A percentile compares a stretch with the other conserved stretches of the same genome.
These are phyloP conservation scores for Corythornis leucogaster DNA, from an alignment of 2,797 vertebrate species.

Conservation along the genomic window DNA sequence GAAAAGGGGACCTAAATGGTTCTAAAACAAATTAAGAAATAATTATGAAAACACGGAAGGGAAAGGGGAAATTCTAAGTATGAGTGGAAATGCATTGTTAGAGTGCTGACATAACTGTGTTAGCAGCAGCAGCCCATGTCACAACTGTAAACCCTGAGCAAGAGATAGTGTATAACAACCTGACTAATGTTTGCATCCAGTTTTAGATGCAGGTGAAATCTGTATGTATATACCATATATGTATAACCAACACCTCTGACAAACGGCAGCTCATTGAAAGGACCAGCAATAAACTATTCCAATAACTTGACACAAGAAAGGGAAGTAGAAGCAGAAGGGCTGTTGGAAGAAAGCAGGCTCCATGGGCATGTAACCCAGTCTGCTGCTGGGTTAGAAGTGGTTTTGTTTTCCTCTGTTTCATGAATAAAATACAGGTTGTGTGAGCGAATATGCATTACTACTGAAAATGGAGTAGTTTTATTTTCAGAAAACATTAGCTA, in stretches of 20 bases:
- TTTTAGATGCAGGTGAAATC: neutral
- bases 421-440: neutral
- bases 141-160: neutral
- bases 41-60: neutral
- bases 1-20: neutral
- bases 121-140: neutral
- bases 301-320: neutral
- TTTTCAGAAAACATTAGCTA: neutral
- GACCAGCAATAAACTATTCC: neutral
- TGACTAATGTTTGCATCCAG: neutral
- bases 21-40: neutral
- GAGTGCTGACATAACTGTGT: neutral
- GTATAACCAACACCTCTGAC: neutral
- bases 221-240: too few relatives aligned
- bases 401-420: neutral
- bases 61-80: neutral
- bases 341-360: neutral
- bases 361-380: neutral
- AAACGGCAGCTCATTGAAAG: neutral
- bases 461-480: neutral
- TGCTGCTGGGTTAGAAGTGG: neutral
- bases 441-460: neutral
- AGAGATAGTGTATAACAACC: neutral
- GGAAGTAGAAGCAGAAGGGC: neutral
- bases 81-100: neutral